A percentile compares a stretch with the other conserved stretches of the same genome.
These are phyloP conservation scores for Serinus canaria DNA, from an alignment of 2,113 vertebrate genomes.

Conservation along the genomic window DNA sequence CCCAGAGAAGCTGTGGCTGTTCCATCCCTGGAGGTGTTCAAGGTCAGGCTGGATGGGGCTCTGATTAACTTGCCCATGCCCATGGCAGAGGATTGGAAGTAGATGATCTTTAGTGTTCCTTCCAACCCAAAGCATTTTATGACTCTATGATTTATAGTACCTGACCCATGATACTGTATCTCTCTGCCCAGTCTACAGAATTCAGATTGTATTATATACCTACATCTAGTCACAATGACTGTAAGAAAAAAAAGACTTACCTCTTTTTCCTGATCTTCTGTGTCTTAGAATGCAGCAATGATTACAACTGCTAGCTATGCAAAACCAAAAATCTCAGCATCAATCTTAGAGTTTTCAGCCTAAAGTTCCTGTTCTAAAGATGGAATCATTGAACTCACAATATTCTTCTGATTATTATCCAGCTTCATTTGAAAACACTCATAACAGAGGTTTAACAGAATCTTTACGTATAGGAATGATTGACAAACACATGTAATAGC, in stretches of 20 bases:
- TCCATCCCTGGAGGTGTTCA: background rate
- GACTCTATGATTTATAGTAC: background rate
- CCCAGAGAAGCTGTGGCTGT: background rate
- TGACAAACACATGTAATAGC: background rate
- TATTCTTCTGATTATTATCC: background rate
- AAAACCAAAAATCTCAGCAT: background rate
- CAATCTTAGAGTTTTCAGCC: background rate
- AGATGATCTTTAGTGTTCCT: background rate
- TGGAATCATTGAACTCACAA: background rate
- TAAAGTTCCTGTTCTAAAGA: background rate
- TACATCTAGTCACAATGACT: background rate
- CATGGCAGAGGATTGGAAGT: background rate
- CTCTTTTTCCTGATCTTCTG: background rate
- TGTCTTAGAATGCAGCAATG: background rate
- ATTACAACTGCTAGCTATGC: background rate
- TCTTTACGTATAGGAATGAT: background rate
- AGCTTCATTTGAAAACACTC: background rate
- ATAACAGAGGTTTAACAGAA: background rate
- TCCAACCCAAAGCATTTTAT: background rate
- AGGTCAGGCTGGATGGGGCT: background rate
- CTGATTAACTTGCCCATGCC: background rate
- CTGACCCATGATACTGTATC: background rate
- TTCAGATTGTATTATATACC: background rate
- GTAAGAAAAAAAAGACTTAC: background rate
- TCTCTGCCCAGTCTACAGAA: background rate